Evolutionary conservation across 2,888 invertebrate species (phyloP), one percentile per base, ranked within the genome.

Genomic region (Meghimatium bilineatum): DNA sequence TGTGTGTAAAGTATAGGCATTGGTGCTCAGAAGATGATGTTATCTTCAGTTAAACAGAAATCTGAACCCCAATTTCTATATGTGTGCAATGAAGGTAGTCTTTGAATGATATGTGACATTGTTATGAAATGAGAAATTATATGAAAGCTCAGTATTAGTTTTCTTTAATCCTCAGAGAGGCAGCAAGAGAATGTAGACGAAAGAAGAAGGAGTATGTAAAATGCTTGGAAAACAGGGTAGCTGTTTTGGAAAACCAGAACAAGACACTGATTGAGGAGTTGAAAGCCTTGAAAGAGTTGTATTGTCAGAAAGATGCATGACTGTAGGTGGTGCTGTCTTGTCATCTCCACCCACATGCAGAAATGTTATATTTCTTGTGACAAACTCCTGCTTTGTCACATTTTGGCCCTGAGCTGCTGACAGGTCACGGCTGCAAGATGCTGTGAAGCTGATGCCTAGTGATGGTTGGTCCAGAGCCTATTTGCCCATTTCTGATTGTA

Each of bases 151-250:
- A 44, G 12, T 44, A 23, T 6, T 44, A n/a, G n/a, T 44, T 44
- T 49, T 74, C 14, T 34, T 71, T 71, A 23, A 52, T 80, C 29
- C 89, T 26, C 92, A 96, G 99, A 89, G 99, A 99, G 95, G 99
- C 99, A 85, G 99, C 99, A 44, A 96, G 99, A 88, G 99, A 99
- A 94, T 99, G 99, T 94, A 96, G 99, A 91, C 96, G 99, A 93
- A 99, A 99, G 95, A 99, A 99, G 95, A 99, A 99, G 94, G 99
- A 99, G 94, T 99, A 99, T 94, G 99, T 99, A 90, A 99, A 99
- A 95, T 99, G 99, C 95, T 96, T 99, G 94, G 99, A 99, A 94
- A 99, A 99, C 95, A 96, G 99, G 93, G 99, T 99, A 79, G 99
- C 99, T 85, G 99, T 99, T 91, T 95, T 99, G 93, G 99, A 99